phyloP scores from a whole-genome alignment of 2,113 vertebrate species.

The Oncorhynchus nerka region DNA sequence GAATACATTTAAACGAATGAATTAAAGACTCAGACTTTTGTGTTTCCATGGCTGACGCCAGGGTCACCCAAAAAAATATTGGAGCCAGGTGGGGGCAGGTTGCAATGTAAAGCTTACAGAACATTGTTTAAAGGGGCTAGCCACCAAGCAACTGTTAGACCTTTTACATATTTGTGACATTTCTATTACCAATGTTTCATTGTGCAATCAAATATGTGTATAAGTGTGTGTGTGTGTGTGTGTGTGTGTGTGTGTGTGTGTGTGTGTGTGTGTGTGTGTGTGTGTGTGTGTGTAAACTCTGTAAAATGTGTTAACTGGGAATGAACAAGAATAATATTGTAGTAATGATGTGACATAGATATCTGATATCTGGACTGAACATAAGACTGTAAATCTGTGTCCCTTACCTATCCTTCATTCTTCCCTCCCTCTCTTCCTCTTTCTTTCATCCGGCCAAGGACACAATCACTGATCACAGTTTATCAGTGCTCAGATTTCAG shows the following conservation, averaged over 20 bases:
- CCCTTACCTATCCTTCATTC: conserved; percentile 7
- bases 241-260: not conserved
- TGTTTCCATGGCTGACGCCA: too few species aligned
- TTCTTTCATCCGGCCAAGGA: conserved; percentile 15
- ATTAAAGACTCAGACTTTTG: too few species aligned
- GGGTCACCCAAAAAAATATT: too few species aligned
- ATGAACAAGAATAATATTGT: conserved; percentile 73
- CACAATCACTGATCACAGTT: conserved; percentile 48
- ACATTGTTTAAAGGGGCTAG: too few species aligned
- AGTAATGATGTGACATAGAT: conserved; percentile 72
- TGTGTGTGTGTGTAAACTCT: conserved; percentile 7
- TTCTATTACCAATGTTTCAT: too few species aligned
- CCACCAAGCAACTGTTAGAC: too few species aligned
- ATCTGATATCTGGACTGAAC: conserved; percentile 65
- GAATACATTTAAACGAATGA: too few species aligned
- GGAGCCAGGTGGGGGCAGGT: too few species aligned
- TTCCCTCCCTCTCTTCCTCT: not conserved
- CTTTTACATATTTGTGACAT: too few species aligned
- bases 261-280: not conserved
- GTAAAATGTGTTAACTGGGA: conserved; percentile 65
- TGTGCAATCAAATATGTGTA: not conserved
- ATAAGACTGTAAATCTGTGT: conserved; percentile 67
- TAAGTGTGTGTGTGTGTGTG: not conserved
- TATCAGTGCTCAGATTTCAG: conserved; percentile 16
- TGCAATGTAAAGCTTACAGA: too few species aligned